Percentiles rank a stretch among this genome's conserved stretches.
Conservation (phyloP, 2,113 vertebrate species). For the Bubo blakistoni region DNA sequence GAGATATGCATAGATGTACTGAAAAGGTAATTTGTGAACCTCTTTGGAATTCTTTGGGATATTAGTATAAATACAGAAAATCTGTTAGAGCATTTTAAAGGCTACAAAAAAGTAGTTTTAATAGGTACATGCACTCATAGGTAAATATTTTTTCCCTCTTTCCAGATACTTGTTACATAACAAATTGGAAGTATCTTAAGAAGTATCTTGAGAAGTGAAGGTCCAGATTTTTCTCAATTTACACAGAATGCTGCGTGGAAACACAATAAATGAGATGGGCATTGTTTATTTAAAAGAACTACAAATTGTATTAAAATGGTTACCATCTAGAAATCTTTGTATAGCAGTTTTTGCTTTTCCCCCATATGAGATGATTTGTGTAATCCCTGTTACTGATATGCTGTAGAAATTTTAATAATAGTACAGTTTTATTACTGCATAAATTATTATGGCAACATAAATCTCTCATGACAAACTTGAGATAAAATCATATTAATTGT, state of each 20-base stretch:
- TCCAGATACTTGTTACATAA: background rate
- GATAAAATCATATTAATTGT: constrained; percentile 27
- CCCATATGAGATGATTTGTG: background rate
- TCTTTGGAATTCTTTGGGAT: background rate
- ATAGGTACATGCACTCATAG: background rate
- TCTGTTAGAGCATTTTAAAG: background rate
- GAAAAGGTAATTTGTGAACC: background rate
- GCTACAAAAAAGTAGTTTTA: background rate
- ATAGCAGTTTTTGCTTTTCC: background rate
- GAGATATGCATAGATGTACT: background rate
- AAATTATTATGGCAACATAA: constrained; percentile 7
- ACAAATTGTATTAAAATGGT: background rate
- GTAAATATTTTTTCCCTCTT: background rate
- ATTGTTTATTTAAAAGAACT: background rate
- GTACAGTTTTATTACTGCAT: constrained; percentile 24
- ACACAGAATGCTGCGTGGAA: background rate
- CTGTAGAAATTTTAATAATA: constrained; percentile 2
- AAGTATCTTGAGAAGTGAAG: background rate
- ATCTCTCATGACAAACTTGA: constrained; percentile 23
- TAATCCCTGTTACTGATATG: background rate
- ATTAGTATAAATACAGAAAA: background rate
- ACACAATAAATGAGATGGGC: background rate
- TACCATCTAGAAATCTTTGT: background rate
- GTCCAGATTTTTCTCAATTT: background rate
- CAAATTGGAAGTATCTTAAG: background rate